Conservation (phyloP, 2,113 vertebrate genomes). For the Lasiurus cinereus region DNA sequence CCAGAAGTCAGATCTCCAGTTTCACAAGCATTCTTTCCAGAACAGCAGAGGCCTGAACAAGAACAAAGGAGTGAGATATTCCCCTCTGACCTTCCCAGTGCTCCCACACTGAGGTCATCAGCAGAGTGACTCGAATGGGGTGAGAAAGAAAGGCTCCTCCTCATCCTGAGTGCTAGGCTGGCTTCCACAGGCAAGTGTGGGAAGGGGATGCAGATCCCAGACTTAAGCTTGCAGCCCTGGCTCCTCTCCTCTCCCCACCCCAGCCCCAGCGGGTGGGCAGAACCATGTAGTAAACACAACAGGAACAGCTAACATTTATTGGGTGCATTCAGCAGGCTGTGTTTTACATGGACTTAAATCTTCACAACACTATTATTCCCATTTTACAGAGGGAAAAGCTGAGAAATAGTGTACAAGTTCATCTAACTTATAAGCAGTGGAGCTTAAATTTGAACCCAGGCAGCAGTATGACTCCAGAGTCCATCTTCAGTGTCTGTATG, state of each 20-base stretch:
- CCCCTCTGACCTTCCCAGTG: neutral
- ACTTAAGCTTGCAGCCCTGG: neutral
- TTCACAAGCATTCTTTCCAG: neutral
- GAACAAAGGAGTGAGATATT: neutral
- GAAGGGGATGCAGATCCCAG: neutral
- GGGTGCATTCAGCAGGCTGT: neutral
- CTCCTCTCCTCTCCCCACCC: neutral
- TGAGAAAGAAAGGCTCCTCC: neutral
- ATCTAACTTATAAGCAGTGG: neutral
- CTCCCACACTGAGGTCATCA: neutral
- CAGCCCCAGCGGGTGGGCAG: neutral
- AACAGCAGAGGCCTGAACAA: neutral
- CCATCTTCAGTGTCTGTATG: neutral
- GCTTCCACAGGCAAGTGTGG: neutral
- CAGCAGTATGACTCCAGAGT: neutral
- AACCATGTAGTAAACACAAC: neutral
- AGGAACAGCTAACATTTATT: neutral
- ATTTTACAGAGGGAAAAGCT: slow-evolving; percentile 48
- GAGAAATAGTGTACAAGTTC: neutral
- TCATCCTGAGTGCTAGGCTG: neutral
- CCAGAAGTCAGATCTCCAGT: neutral
- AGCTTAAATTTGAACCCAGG: neutral
- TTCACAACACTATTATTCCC: neutral
- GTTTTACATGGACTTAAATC: slow-evolving; percentile 16
- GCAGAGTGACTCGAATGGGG: neutral